Base-by-base conservation (phyloP, 2,797 vertebrate genomes). In the Harpagifer antarcticus region DNA sequence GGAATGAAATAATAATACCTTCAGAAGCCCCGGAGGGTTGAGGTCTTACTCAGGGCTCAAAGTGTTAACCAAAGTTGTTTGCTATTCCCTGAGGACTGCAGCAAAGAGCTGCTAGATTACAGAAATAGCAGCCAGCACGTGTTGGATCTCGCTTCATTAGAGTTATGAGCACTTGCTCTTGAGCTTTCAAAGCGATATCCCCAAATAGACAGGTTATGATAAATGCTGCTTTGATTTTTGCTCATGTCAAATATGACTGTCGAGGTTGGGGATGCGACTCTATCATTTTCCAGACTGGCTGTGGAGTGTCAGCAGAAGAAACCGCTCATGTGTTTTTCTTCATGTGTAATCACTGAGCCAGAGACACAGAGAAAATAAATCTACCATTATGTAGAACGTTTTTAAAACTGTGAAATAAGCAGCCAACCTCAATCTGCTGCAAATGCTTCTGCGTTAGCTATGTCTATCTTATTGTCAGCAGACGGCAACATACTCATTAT, bases 401-500 rank as follows among this genome's bases (percentile, higher is more conserved):
- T 79, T 79, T 57, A 20, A 27, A 71, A 71, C 16, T 63, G 61
- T 57, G 27, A 74, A 85, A 83, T 52, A 63, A 87, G 67, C 83
- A 84, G 71, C 61, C 57, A 81, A 74, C 76, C 76, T 73, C 9
- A 1, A 76, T 69, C 45, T 84, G 70, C 84, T 88, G 80, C 83
- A 69, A 68, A 70, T 43, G 68, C 73, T 72, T 83, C 53, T 81
- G 71, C 45, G 68, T 73, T 76, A 48, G 73, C 81, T 66, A 57
- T 6, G 16, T 82, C 68, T 72, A 83, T 83, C 80, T 88, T 68
- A 89, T 88, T 92, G 88, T 91, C 86, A 88, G 86, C 87, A 84
- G 84, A 87, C 78, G 50, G 84, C 76, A 82, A 59, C 3, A 10
- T 58, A 87, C 88, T 91, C 88, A 92, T 94, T 92, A 88, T 52